Conservation (phyloP, 2,888 invertebrate genomes). For the Cerastis leucographa region DNA sequence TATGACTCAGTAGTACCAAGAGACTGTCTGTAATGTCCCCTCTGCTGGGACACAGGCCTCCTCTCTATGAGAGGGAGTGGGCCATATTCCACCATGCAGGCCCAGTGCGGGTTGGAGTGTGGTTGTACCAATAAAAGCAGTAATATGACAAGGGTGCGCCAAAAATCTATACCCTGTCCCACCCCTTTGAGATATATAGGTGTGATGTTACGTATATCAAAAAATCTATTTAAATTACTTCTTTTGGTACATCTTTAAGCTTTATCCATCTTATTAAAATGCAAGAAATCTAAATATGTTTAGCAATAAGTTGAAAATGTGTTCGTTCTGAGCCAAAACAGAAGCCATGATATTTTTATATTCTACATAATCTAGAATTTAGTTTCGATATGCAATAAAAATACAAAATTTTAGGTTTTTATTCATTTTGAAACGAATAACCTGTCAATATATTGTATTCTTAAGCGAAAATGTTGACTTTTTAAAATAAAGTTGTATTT, state of each 20-base stretch:
- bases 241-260: conserved; percentile 15
- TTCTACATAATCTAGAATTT: conserved; percentile 49
- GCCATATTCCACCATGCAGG: background rate
- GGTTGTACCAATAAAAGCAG: background rate
- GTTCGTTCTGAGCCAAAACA: conserved; percentile 61
- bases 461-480: conserved; percentile 61
- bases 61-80: background rate
- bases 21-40: background rate
- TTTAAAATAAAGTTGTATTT: conserved; percentile 68
- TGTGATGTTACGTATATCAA: background rate
- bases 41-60: background rate
- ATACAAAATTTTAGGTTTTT: conserved; percentile 21
- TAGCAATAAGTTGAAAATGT: conserved; percentile 56
- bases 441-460: conserved; percentile 29
- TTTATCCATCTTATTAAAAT: background rate
- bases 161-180: background rate
- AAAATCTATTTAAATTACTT: background rate
- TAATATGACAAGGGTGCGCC: background rate
- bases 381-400: conserved; percentile 60
- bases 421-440: conserved; percentile 39
- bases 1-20: conserved; percentile 9
- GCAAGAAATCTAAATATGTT: conserved; percentile 29
- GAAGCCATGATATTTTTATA: conserved; percentile 65
- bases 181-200: no score
- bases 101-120: background rate